phyloP scores from a whole-genome alignment of 2,797 vertebrate species.

The Sparus aurata region DNA sequence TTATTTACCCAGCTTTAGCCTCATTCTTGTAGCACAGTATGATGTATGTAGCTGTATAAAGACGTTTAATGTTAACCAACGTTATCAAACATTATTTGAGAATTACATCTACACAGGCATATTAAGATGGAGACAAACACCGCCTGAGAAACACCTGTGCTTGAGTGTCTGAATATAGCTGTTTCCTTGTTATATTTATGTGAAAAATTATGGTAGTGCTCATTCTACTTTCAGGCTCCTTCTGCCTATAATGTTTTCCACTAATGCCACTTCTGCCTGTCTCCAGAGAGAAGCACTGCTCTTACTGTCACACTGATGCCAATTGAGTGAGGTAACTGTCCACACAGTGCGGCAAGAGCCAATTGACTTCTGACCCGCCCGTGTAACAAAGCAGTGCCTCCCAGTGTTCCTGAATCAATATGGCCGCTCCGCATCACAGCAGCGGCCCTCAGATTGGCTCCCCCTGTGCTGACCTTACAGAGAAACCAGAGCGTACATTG shows the following conservation, averaged over 20 bases:
- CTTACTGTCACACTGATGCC: slow-evolving; percentile 69
- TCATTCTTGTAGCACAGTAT: neutral
- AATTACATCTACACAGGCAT: neutral
- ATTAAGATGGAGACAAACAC: neutral
- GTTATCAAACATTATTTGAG: neutral
- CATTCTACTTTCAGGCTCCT: neutral
- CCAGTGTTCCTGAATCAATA: slow-evolving; percentile 79
- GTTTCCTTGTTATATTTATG: neutral
- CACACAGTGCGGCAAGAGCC: slow-evolving; percentile 68
- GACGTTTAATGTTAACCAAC: neutral
- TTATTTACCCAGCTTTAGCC: neutral
- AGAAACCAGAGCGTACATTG: slow-evolving; percentile 63
- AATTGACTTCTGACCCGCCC: slow-evolving; percentile 77
- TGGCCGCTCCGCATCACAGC: slow-evolving; percentile 60
- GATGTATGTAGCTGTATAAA: neutral
- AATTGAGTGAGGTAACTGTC: slow-evolving; percentile 78
- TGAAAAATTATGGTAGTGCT: neutral
- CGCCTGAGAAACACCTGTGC: neutral
- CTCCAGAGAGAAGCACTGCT: slow-evolving; percentile 43
- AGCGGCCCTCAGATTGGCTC: slow-evolving; percentile 67
- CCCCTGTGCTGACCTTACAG: slow-evolving; percentile 70
- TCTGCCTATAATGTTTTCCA: slow-evolving; percentile 4
- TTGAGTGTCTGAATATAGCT: neutral
- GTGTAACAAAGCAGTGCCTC: slow-evolving; percentile 72
- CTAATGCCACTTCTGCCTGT: slow-evolving; percentile 30